Conservation (phyloP, 2,113 vertebrate genomes). For the Rhineura floridana region DNA sequence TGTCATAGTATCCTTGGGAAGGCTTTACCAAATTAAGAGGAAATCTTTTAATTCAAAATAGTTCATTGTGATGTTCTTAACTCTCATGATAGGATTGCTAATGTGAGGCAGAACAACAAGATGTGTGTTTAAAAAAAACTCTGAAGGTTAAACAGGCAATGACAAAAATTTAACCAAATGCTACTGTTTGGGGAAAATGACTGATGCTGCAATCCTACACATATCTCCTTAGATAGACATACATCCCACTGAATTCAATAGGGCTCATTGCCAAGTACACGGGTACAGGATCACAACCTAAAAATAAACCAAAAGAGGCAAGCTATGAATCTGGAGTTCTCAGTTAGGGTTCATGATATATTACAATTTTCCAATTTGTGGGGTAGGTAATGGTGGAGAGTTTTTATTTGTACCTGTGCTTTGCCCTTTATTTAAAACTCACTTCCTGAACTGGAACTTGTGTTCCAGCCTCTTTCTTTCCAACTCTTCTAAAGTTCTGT, state of each 20-base stretch:
- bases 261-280: background rate
- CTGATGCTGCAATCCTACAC: background rate
- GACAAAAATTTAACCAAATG: background rate
- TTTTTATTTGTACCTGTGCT: background rate
- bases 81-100: background rate
- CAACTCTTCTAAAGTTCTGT: background rate
- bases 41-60: background rate
- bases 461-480: no score
- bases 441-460: background rate
- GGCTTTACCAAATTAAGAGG: conserved; percentile 23
- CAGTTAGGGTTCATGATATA: background rate
- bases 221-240: background rate
- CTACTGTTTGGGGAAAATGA: background rate
- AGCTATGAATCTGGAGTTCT: background rate
- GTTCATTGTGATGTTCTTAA: background rate
- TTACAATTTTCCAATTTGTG: background rate
- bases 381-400: no score
- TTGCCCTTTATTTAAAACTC: background rate
- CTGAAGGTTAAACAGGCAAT: background rate
- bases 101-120: background rate
- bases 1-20: conserved; percentile 36
- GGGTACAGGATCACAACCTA: background rate
- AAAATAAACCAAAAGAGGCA: background rate
- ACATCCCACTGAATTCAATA: background rate
- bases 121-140: background rate